Conservation (phyloP, 1,140 invertebrate species). For the Apis florea region DNA sequence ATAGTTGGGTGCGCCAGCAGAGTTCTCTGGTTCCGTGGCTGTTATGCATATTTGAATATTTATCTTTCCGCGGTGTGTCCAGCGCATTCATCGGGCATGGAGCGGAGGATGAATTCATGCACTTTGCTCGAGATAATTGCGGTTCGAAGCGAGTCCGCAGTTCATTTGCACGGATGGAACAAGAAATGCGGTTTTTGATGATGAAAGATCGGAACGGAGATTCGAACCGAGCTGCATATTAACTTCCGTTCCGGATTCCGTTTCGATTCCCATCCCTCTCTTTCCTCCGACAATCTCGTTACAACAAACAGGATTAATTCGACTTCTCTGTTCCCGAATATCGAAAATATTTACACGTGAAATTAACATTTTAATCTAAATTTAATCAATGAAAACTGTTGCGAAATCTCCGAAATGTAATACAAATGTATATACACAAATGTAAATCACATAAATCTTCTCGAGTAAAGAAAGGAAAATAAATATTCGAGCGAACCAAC, state of each 20-base stretch:
- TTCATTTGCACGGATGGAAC: constrained; percentile 55
- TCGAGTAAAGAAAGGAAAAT: no score
- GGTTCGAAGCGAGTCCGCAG: constrained; percentile 38
- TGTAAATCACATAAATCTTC: no score
- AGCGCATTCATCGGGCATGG: constrained; percentile 50
- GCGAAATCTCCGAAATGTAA: no score
- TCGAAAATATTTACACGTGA: no score
- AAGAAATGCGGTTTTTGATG: constrained; percentile 35
- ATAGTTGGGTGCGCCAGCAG: neutral
- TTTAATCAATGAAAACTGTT: no score
- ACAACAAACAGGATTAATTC: no score
- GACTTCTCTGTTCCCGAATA: no score
- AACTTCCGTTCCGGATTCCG: constrained; percentile 25
- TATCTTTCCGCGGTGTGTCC: constrained; percentile 47
- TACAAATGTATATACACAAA: no score
- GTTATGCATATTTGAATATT: constrained; percentile 63
- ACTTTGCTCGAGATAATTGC: constrained; percentile 57
- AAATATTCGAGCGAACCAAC: no score
- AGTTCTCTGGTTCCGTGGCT: neutral
- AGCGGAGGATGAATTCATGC: constrained; percentile 58
- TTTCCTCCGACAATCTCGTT: no score
- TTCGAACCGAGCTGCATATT: constrained; percentile 20
- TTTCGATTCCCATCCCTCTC: no score
- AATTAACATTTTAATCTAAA: no score
- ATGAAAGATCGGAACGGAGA: constrained; percentile 24